Base-by-base conservation (phyloP, 2,113 vertebrate species). In the Platichthys stellatus region DNA sequence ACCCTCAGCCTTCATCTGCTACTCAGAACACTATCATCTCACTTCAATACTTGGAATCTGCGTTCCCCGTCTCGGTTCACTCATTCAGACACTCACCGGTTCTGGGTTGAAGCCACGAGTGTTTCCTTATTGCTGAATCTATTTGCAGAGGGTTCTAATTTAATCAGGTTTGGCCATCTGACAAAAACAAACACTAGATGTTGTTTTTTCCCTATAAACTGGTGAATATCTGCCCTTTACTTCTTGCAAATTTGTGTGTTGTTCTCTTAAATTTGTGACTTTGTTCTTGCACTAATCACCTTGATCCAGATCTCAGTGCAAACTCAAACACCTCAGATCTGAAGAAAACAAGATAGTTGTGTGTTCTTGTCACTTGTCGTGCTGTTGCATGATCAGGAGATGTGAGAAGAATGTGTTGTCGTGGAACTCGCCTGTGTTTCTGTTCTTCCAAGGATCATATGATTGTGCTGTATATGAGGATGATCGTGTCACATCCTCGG, bases 361-460 rank as follows among this genome's bases (percentile, higher is more conserved):
- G 51, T 53, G 51, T 9, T 53, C 7, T 53, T 31, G 31, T 31
- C 31, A 31, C 12, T 47, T 47, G 14, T 47, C 2, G 4, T 40
- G 38, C 38, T 49, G 47, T 14, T 10, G 3, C 47, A 49, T 18
- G 47, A 53, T n/a, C 51, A 53, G 18, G 8, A 8, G 20, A 23
- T 26, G 14, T 23, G 45, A 61, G 24, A 61, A 24, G 0, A 38
- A 1, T 62, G 35, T 35, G 18, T 40, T 54, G 51, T 49, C 45
- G 65, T 59, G 66, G 73, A 72, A 61, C 64, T 76, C 58, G 13
- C 12, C 61, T 17, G 17, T 49, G 63, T 53, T 23, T 68, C 21
- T 11, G 2, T 17, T 17, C 51, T 15, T 15, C 45, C 51, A 53
- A 35, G 8, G 51, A 72, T 76, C 78, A 76, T 24, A 49, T 82